These are phyloP conservation scores for Ivindomyrus marchei DNA, from an alignment of 2,113 vertebrate species.

Conservation along the genomic window DNA sequence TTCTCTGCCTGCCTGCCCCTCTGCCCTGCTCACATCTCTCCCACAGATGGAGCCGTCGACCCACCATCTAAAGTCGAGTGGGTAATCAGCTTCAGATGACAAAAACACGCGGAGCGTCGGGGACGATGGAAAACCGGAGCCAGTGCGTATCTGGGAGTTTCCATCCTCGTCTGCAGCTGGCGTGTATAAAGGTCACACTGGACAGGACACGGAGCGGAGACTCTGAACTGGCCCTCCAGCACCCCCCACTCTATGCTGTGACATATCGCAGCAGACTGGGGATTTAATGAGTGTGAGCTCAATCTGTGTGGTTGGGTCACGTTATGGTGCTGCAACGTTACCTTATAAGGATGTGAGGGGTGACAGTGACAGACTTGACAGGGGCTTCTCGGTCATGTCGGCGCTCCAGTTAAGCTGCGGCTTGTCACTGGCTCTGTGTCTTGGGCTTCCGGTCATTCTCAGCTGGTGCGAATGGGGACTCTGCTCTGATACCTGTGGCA, in stretches of 20 bases:
- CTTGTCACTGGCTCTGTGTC: background rate
- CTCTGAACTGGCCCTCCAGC: background rate
- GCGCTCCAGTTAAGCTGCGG: background rate
- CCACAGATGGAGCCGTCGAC: background rate
- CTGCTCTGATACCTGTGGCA: background rate
- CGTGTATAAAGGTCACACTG: background rate
- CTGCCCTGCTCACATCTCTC: background rate
- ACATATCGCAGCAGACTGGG: background rate
- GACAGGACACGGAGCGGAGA: background rate
- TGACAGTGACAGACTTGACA: background rate
- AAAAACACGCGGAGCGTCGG: background rate
- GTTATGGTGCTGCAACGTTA: background rate
- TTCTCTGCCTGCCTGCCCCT: background rate
- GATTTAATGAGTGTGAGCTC: background rate
- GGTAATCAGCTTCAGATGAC: background rate
- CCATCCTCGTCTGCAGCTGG: background rate
- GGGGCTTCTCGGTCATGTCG: background rate
- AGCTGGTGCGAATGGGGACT: background rate
- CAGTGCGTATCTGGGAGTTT: background rate
- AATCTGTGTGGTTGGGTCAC: background rate
- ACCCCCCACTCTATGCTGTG: background rate
- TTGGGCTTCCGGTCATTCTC: background rate
- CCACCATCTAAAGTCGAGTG: background rate
- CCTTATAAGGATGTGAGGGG: background rate
- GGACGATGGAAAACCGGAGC: background rate